phyloP scores from a whole-genome alignment of 2,113 vertebrate genomes.

The Prolemur simus region DNA sequence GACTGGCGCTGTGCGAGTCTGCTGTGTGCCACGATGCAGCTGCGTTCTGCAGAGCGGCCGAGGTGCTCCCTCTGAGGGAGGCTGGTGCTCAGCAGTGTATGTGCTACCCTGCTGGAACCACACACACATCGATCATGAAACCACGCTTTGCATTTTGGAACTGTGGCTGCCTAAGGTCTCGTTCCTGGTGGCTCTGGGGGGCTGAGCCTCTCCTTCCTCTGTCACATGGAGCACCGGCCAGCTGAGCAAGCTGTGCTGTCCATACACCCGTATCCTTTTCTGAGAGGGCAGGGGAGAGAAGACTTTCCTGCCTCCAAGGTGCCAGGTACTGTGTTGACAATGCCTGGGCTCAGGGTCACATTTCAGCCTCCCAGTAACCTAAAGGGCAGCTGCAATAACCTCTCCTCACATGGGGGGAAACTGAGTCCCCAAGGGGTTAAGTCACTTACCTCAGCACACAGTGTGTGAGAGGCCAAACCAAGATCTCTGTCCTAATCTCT shows the following conservation, averaged over 20 bases:
- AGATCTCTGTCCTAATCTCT: neutral
- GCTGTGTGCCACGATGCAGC: neutral
- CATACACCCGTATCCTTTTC: fast-evolving
- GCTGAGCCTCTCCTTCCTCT: too few species aligned
- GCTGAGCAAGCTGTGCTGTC: neutral
- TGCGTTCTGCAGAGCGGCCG: neutral
- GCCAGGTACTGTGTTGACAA: fast-evolving
- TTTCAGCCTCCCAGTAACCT: neutral
- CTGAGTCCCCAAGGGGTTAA: neutral
- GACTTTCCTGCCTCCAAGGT: neutral
- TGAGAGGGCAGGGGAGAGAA: neutral
- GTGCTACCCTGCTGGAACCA: conserved; percentile 60
- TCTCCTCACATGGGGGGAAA: neutral
- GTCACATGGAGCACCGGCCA: fast-evolving
- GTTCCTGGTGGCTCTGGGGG: neutral
- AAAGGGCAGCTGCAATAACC: neutral
- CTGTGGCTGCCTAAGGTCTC: neutral
- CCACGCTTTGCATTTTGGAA: neutral
- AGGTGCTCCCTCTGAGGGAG: conserved; percentile 18
- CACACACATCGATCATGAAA: conserved; percentile 18
- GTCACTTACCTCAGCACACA: neutral
- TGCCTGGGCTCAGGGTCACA: neutral
- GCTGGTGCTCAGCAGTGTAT: conserved; percentile 47
- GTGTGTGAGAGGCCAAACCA: fast-evolving
- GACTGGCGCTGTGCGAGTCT: neutral